These are phyloP conservation scores for Chrysolina americana DNA, from an alignment of 2,888 invertebrate species.

Conservation along the genomic window DNA sequence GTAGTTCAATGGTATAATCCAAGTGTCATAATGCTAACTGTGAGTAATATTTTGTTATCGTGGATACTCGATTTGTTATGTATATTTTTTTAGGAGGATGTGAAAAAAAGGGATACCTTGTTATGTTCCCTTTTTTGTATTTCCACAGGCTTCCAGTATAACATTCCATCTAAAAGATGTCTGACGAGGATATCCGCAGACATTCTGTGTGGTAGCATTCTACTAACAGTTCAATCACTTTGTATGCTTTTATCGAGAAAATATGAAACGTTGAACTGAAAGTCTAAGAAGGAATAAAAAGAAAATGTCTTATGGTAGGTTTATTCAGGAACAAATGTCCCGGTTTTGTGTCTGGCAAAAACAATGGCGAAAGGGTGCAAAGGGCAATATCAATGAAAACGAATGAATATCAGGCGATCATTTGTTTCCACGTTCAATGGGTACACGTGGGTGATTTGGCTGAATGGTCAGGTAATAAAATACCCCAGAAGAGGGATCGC, in stretches of 20 bases:
- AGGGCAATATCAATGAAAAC: conserved; percentile 37
- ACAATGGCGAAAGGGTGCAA: conserved; percentile 11
- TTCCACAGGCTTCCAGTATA: no score
- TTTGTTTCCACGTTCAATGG: conserved; percentile 41
- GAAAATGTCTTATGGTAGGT: not conserved
- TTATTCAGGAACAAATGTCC: not conserved
- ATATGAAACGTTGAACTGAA: not conserved
- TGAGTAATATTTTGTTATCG: no score
- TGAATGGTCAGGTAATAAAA: conserved; percentile 40
- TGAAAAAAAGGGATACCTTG: no score
- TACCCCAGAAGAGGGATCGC: conserved; percentile 32
- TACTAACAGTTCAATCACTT: no score
- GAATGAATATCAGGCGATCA: conserved; percentile 35
- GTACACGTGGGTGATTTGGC: conserved; percentile 37
- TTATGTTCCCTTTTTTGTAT: no score
- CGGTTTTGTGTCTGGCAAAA: conserved; percentile 11
- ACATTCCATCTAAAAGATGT: no score
- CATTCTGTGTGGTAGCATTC: not conserved
- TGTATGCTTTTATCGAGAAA: not conserved
- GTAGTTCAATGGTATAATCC: no score
- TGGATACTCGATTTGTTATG: no score
- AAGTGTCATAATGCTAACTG: no score
- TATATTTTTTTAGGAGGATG: no score
- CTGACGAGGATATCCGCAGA: not conserved
- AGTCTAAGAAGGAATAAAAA: not conserved